Conservation (phyloP, 2,797 vertebrate genomes). For the Clarias platycephalus region DNA sequence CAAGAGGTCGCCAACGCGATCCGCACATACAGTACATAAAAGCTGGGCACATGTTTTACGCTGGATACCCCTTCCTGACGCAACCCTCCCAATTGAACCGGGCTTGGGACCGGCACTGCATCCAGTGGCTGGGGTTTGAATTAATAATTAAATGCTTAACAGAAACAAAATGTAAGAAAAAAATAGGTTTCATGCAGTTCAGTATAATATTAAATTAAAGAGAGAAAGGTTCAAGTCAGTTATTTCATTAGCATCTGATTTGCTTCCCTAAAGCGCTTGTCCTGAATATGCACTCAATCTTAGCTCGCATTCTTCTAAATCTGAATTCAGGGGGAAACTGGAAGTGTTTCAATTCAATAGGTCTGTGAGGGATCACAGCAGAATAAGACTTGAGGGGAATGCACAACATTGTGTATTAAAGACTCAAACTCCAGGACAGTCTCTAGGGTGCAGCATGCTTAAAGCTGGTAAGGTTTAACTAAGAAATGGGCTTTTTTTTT, state of each 20-base stretch:
- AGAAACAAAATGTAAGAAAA: not conserved
- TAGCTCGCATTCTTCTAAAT: constrained; percentile 10
- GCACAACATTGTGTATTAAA: constrained; percentile 43
- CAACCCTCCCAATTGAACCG: too few relatives aligned
- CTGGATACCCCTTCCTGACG: too few relatives aligned
- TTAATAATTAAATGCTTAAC: not conserved
- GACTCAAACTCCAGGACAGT: constrained; percentile 22
- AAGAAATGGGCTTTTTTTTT: constrained; percentile 42
- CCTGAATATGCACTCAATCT: constrained; percentile 29
- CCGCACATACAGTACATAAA: too few relatives aligned
- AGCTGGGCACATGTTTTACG: too few relatives aligned
- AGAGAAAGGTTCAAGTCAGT: not conserved
- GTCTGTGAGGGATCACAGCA: constrained; percentile 51
- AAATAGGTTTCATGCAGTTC: not conserved
- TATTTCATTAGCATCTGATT: not conserved
- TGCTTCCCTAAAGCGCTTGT: not conserved
- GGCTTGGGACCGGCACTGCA: too few relatives aligned
- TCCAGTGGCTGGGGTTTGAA: too few relatives aligned
- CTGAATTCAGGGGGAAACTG: constrained; percentile 24
- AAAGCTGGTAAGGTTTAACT: constrained; percentile 36
- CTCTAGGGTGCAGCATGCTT: constrained; percentile 22
- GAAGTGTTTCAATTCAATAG: constrained; percentile 39
- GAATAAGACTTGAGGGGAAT: constrained; percentile 33
- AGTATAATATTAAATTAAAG: not conserved
- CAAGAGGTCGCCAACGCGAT: too few relatives aligned